A percentile compares a stretch with the other conserved stretches of the same genome.
These are phyloP conservation scores for Pogoniulus pusillus DNA, from an alignment of 2,797 vertebrate species.

Conservation along the genomic window DNA sequence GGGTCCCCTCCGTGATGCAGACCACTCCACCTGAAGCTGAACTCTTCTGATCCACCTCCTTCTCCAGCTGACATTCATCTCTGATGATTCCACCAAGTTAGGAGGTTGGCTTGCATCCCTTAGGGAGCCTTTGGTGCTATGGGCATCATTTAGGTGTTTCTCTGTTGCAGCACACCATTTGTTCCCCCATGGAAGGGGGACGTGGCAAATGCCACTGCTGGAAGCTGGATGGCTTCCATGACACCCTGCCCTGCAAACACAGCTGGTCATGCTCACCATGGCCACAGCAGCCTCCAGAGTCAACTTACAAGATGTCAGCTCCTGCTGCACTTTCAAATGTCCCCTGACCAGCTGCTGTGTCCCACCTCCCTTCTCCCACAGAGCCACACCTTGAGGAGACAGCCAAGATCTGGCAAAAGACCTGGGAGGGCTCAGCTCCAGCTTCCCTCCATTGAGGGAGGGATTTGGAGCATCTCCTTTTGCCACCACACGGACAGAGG, in stretches of 20 bases:
- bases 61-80: neutral
- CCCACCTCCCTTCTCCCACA: neutral
- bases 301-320: neutral
- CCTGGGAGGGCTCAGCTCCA: neutral
- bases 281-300: neutral
- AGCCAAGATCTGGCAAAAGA: neutral
- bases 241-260: fast-evolving
- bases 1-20: neutral
- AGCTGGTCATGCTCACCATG: fast-evolving
- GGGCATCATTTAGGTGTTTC: fast-evolving
- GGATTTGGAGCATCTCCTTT: neutral
- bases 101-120: fast-evolving
- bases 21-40: neutral
- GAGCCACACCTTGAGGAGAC: neutral
- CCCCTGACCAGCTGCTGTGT: neutral
- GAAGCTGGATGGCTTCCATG: neutral
- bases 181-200: neutral
- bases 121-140: fast-evolving
- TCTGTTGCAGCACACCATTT: neutral
- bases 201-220: fast-evolving
- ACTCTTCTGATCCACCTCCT: neutral
- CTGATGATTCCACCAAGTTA: fast-evolving
- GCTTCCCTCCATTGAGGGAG: neutral
- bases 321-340: neutral
- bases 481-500: neutral